Evolutionary conservation across 2,113 vertebrate genomes (phyloP), one percentile per base, ranked within the genome.

Genomic region (Rhynchomys soricoides): DNA sequence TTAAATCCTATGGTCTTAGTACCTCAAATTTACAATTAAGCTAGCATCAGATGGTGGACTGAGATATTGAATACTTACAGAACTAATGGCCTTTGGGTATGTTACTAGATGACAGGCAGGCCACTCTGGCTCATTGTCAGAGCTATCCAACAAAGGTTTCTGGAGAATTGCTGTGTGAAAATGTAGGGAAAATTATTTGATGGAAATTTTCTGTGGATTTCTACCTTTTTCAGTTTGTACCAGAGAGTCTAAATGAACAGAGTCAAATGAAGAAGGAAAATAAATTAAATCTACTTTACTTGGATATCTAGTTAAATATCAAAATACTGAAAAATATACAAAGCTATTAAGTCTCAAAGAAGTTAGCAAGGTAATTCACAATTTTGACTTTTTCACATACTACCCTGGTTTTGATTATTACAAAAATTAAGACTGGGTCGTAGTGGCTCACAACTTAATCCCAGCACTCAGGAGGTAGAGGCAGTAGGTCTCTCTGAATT

Each of bases 281-380:
- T 64, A 89, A 92, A 62, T 83, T 9, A 52, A 55, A 86, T 96
- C 89, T 96, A 93, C 59, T 22, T 89, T 92, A 82, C 19, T 77
- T 89, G 82, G 31, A 40, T 11, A 74, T 79, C 37, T 88, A 48
- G 70, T 34, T 86, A 89, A 75, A 40, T 40, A 40, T 40, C 40
- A 40, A 82, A 40, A 82, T n/a, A 26, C 21, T 66, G 31, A 66
- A 64, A 66, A 31, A 86, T 89, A 64, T 77, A 48, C 64, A 87
- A 29, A 95, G 31, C 70, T 81, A 55, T 31, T 50, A 87, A 91
- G 50, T 87, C 37, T 64, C 31, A 95, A 93, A 91, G 78, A 55
- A 9, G 48, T 29, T 66, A 34, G 34, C n/a, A 95, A 96, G 8
- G 12, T 66, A 88, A 66, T 93, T 93, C 10, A 91, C 34, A 85